Conservation (phyloP, 2,888 invertebrate species). For the Rhorus exstirpatorius region DNA sequence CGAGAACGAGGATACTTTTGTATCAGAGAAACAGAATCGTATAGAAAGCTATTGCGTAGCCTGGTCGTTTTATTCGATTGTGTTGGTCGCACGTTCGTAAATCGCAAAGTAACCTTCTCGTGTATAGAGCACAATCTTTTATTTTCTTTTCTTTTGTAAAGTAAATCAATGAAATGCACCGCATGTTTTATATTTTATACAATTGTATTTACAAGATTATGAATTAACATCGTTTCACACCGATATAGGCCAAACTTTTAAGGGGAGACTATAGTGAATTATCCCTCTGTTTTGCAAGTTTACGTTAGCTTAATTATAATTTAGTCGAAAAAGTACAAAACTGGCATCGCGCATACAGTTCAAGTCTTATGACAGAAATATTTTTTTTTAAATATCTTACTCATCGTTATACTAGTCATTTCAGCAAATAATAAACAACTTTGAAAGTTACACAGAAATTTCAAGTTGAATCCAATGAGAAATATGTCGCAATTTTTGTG, state of each 20-base stretch:
- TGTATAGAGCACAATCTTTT: too few relatives aligned
- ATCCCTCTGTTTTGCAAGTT: not conserved
- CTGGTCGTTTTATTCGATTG: constrained; percentile 26
- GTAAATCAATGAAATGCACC: constrained; percentile 16
- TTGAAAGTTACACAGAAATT: not conserved
- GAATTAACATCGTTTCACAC: constrained; percentile 71
- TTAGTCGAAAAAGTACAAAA: not conserved
- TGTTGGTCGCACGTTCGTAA: constrained; percentile 48
- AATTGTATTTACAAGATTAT: constrained; percentile 79
- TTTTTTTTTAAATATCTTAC: too few relatives aligned
- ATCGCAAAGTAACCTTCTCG: constrained; percentile 37
- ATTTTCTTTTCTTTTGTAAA: too few relatives aligned
- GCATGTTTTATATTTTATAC: constrained; percentile 69
- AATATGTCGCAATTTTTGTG: not conserved
- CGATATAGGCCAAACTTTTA: constrained; percentile 24
- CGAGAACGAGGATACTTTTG: constrained; percentile 80
- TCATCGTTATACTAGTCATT: not conserved
- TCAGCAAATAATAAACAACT: not conserved
- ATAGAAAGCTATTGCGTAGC: constrained; percentile 65
- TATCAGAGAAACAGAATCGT: constrained; percentile 78
- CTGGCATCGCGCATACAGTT: not conserved
- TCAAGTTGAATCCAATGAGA: not conserved
- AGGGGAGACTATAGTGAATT: constrained; percentile 19
- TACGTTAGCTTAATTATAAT: not conserved
- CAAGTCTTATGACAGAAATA: too few relatives aligned